Conservation (phyloP, 2,888 invertebrate species). For the Willowsia nigromaculata region DNA sequence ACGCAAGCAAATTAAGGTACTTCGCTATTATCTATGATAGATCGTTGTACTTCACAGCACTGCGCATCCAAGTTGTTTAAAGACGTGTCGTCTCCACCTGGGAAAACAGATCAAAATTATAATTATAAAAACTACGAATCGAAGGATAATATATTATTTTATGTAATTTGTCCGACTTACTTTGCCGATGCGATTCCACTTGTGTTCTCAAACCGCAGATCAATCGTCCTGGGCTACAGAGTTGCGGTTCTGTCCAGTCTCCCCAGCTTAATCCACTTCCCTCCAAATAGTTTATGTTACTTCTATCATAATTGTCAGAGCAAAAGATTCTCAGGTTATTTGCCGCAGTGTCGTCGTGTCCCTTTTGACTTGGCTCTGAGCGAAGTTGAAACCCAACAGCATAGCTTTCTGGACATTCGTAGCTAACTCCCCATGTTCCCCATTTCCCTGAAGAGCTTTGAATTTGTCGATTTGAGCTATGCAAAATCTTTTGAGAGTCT, state of each 20-base stretch:
- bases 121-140: too few species aligned
- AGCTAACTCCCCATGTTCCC: slow-evolving; percentile 72
- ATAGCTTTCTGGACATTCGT: slow-evolving; percentile 71
- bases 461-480: slow-evolving; percentile 47
- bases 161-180: slow-evolving; percentile 36
- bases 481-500: slow-evolving; percentile 33
- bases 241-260: slow-evolving; percentile 70
- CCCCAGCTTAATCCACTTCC: slow-evolving; percentile 74
- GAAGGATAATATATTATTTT: too few species aligned
- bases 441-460: slow-evolving; percentile 72
- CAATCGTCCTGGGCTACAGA: slow-evolving; percentile 65
- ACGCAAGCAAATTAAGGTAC: too few species aligned
- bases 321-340: slow-evolving; percentile 71
- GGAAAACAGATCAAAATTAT: not conserved
- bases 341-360: slow-evolving; percentile 68
- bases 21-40: too few species aligned
- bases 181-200: slow-evolving; percentile 61
- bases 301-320: not conserved
- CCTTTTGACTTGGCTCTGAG: slow-evolving; percentile 69
- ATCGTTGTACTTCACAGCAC: slow-evolving; percentile 45
- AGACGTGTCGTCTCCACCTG: slow-evolving; percentile 67
- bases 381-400: slow-evolving; percentile 75
- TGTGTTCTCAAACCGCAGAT: slow-evolving; percentile 76
- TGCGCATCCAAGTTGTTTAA: slow-evolving; percentile 66
- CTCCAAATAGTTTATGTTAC: slow-evolving; percentile 60